Percentiles rank a stretch among this genome's conserved stretches.
Conservation (phyloP, 2,888 invertebrate genomes). For the Chorisops tibialis region DNA sequence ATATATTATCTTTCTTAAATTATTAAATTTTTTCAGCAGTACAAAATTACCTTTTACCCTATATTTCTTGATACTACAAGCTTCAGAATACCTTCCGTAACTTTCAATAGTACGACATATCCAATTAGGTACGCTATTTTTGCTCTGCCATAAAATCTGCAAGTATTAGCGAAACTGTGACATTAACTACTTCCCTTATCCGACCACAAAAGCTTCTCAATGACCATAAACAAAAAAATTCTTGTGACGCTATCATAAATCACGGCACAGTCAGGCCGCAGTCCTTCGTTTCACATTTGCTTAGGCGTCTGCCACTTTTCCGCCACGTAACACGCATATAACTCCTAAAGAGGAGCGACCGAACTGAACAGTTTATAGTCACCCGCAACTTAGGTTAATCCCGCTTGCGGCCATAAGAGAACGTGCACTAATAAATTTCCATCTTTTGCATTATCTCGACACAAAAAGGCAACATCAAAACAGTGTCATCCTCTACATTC, state of each 20-base stretch:
- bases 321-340: neutral
- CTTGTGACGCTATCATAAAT: constrained; percentile 13
- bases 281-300: constrained; percentile 1
- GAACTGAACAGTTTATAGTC: no score
- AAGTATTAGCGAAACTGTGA: constrained; percentile 8
- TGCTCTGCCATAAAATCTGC: constrained; percentile 1
- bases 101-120: neutral
- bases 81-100: no score
- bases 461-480: constrained; percentile 22
- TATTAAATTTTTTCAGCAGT: no score
- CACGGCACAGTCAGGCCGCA: neutral
- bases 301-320: constrained; percentile 10
- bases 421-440: constrained; percentile 25
- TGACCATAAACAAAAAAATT: constrained; percentile 23
- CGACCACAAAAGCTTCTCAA: constrained; percentile 11
- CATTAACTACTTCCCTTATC: constrained; percentile 13
- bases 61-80: no score
- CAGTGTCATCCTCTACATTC: constrained; percentile 16
- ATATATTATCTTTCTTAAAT: no score
- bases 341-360: neutral
- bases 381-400: no score
- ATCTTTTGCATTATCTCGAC: constrained; percentile 27
- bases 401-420: constrained; percentile 1
- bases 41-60: no score
- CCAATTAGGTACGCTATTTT: constrained; percentile 3